Evolutionary conservation across 2,888 invertebrate genomes (phyloP).

Genomic region (Herminia tarsipennalis): DNA sequence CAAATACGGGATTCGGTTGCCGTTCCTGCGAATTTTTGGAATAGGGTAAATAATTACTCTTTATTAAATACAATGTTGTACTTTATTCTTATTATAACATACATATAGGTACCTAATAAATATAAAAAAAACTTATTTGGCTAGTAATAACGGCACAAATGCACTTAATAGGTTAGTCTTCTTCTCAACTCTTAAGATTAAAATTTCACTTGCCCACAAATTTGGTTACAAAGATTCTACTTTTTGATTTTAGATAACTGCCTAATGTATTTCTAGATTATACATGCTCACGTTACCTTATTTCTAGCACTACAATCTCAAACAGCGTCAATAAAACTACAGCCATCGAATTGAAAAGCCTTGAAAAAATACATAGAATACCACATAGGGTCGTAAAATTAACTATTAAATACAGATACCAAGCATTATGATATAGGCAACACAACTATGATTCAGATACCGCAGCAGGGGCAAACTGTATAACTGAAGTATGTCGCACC

Average conservation of each 20-base stretch:
- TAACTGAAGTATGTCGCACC: conserved; percentile 88
- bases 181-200: conserved; percentile 51
- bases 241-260: conserved; percentile 8
- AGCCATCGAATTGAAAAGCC: conserved; percentile 50
- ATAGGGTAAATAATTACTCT: conserved; percentile 13
- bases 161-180: conserved; percentile 60
- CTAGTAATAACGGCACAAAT: conserved; percentile 60
- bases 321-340: conserved; percentile 44
- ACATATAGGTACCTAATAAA: conserved; percentile 33
- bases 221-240: conserved; percentile 20
- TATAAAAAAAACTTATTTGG: conserved; percentile 49
- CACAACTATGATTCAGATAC: conserved; percentile 77
- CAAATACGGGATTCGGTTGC: not conserved
- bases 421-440: too few species aligned
- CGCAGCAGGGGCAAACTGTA: conserved; percentile 93
- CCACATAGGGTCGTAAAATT: conserved; percentile 21
- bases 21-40: not conserved
- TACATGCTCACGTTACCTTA: conserved; percentile 22
- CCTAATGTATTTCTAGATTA: conserved; percentile 13
- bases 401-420: conserved; percentile 1
- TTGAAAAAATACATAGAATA: conserved; percentile 44
- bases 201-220: conserved; percentile 18
- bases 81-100: conserved; percentile 36
- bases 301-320: conserved; percentile 39
- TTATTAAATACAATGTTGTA: conserved; percentile 38